These are phyloP conservation scores for Prosopocoilus inquinatus DNA, from an alignment of 2,888 invertebrate genomes.

Conservation along the genomic window DNA sequence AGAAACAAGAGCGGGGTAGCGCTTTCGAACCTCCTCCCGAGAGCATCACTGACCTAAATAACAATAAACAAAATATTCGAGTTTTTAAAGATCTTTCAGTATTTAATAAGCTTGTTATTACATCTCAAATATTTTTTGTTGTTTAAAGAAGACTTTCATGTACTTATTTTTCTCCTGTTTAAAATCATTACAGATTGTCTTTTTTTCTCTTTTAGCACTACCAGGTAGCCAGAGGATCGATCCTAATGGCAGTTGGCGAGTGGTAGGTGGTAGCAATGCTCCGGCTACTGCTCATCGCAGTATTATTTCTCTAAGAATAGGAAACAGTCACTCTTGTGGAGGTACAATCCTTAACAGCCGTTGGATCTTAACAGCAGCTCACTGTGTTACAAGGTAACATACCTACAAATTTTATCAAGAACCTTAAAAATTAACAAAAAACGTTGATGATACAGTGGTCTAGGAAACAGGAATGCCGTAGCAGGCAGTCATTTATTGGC, in stretches of 20 bases:
- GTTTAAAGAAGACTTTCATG: too few species aligned
- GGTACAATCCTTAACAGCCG: conserved; percentile 50
- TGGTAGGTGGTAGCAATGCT: conserved; percentile 51
- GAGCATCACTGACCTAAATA: too few species aligned
- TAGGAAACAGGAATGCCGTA: conserved; percentile 38
- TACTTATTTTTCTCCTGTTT: too few species aligned
- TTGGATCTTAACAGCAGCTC: conserved; percentile 54
- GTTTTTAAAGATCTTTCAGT: too few species aligned
- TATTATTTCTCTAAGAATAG: conserved; percentile 49
- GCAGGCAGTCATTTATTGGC: conserved; percentile 54
- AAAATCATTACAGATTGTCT: too few species aligned
- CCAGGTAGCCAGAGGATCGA: conserved; percentile 3
- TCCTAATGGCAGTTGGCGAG: conserved; percentile 34
- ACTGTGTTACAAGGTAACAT: conserved; percentile 49
- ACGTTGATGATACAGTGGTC: too few species aligned
- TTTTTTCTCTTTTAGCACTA: neutral
- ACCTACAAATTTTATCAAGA: conserved; percentile 14
- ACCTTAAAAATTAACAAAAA: neutral
- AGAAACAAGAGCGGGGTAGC: too few species aligned
- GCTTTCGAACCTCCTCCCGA: too few species aligned
- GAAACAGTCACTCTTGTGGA: conserved; percentile 51
- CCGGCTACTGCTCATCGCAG: conserved; percentile 48
- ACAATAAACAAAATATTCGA: too few species aligned
- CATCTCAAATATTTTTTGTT: too few species aligned
- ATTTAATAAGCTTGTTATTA: too few species aligned